Conservation (phyloP, 2,113 vertebrate species). For the Stegastes partitus region DNA sequence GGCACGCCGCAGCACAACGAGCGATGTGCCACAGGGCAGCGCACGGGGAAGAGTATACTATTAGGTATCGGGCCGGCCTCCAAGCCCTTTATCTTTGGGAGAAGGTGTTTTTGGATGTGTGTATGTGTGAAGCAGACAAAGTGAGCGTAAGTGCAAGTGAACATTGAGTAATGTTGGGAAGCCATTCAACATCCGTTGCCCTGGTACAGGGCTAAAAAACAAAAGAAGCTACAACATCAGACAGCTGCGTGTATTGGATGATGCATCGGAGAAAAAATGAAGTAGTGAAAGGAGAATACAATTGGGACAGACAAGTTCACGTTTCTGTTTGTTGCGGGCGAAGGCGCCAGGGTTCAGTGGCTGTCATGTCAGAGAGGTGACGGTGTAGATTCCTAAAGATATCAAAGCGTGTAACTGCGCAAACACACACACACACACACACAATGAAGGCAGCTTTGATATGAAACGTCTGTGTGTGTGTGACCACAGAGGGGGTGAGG, state of each 20-base stretch:
- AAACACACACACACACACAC: slow-evolving; percentile 17
- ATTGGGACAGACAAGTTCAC: slow-evolving; percentile 32
- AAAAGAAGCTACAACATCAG: slow-evolving; percentile 59
- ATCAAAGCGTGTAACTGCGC: slow-evolving; percentile 26
- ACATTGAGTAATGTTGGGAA: slow-evolving; percentile 81
- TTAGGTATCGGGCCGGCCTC: slow-evolving; percentile 70
- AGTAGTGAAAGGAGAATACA: slow-evolving; percentile 15
- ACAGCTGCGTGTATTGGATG: slow-evolving; percentile 67
- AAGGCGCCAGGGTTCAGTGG: slow-evolving; percentile 37
- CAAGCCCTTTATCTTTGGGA: slow-evolving; percentile 79
- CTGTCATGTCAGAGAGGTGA: slow-evolving; percentile 54
- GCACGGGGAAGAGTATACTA: slow-evolving; percentile 67
- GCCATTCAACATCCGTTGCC: slow-evolving; percentile 80
- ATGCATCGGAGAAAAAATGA: slow-evolving; percentile 33
- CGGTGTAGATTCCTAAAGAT: slow-evolving; percentile 14
- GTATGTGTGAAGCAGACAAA: slow-evolving; percentile 70
- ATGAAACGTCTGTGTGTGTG: slow-evolving; percentile 45
- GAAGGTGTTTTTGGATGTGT: slow-evolving; percentile 80
- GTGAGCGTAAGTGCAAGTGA: slow-evolving; percentile 71
- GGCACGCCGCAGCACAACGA: slow-evolving; percentile 70
- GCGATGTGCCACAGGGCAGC: slow-evolving; percentile 75
- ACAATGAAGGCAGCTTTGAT: slow-evolving; percentile 29
- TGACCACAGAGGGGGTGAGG: slow-evolving; percentile 23
- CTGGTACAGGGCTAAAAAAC: slow-evolving; percentile 67
- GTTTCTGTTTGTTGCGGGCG: slow-evolving; percentile 50